These are phyloP conservation scores for Harmothoe impar DNA, from an alignment of 2,888 invertebrate genomes.

Conservation along the genomic window DNA sequence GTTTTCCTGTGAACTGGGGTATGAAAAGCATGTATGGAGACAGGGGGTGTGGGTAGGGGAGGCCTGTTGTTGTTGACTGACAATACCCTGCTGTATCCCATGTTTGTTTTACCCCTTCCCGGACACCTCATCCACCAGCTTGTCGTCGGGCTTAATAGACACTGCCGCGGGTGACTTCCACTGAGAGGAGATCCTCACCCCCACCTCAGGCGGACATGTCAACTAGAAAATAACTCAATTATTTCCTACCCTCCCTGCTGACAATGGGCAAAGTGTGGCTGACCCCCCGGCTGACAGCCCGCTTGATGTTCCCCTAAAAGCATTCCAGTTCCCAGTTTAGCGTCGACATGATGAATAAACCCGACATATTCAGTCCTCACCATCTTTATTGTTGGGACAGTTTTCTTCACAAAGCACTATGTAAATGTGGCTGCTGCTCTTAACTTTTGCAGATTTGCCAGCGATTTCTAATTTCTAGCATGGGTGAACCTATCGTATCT, in stretches of 20 bases:
- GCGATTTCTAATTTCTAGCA: no score
- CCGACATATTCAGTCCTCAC: no score
- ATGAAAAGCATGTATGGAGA: slow-evolving; percentile 14
- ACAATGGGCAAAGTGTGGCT: background rate
- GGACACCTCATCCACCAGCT: slow-evolving; percentile 3
- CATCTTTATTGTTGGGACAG: background rate
- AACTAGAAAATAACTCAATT: slow-evolving; percentile 12
- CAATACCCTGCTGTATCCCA: slow-evolving; percentile 20
- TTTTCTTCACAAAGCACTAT: background rate
- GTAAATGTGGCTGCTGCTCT: background rate
- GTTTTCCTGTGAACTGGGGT: slow-evolving; percentile 36
- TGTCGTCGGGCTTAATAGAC: slow-evolving; percentile 6
- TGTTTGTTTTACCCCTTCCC: slow-evolving; percentile 15
- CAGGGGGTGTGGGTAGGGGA: background rate
- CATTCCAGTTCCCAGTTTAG: background rate
- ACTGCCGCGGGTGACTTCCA: background rate
- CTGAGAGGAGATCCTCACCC: background rate
- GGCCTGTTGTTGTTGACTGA: slow-evolving; percentile 24
- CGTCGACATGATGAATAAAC: background rate
- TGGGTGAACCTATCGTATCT: no score
- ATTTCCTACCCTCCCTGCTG: background rate
- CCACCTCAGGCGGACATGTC: background rate
- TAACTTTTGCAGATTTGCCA: no score
- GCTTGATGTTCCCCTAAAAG: background rate
- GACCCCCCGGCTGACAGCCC: background rate